These are phyloP conservation scores for Helostoma temminkii DNA, from an alignment of 2,797 vertebrate genomes.

Conservation along the genomic window DNA sequence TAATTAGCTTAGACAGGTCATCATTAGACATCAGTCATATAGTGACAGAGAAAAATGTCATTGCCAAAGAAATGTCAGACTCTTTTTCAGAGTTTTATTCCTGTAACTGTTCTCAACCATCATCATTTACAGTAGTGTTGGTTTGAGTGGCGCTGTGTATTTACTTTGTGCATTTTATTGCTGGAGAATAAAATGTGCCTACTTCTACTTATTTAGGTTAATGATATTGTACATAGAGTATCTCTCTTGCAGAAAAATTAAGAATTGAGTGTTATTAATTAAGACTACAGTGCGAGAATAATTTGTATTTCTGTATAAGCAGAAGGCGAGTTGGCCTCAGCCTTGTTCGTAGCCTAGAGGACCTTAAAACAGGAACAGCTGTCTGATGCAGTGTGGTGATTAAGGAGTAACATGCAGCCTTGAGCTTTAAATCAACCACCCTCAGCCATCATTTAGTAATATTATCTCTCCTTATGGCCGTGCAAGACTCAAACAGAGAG, in stretches of 20 bases:
- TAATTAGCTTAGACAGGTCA: too few species aligned
- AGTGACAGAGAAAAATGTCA: too few species aligned
- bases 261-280: conserved; percentile 5
- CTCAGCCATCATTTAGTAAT: conserved; percentile 66
- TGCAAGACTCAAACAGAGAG: conserved; percentile 66
- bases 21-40: too few species aligned
- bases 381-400: conserved; percentile 39
- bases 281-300: conserved; percentile 4
- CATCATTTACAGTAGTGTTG: too few species aligned
- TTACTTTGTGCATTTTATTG: too few species aligned
- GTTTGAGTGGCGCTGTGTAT: too few species aligned
- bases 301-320: neutral
- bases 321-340: conserved; percentile 11
- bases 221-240: too few species aligned
- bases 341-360: conserved; percentile 5
- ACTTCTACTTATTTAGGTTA: too few species aligned
- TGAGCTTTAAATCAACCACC: conserved; percentile 55
- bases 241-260: neutral
- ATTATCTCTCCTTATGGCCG: conserved; percentile 58
- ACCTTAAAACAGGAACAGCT: conserved; percentile 23
- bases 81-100: too few species aligned
- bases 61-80: too few species aligned
- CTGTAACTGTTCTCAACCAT: too few species aligned
- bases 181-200: too few species aligned
- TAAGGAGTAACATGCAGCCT: conserved; percentile 47